These are phyloP conservation scores for Megalopta genalis DNA, from an alignment of 1,140 invertebrate genomes.

Conservation along the genomic window DNA sequence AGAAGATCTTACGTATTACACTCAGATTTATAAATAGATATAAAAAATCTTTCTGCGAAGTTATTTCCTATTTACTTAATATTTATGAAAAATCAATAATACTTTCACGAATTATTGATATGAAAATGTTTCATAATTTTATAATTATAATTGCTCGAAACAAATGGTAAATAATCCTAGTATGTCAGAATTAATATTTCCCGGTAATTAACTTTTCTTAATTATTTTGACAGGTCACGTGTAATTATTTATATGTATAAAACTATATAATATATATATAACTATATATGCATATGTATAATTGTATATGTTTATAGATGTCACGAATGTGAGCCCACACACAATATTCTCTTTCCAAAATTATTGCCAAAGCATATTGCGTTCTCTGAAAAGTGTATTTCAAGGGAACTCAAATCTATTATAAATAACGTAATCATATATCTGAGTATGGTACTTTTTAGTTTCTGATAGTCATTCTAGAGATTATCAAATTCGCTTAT, in stretches of 20 bases:
- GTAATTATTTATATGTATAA: not conserved
- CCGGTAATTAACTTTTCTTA: not conserved
- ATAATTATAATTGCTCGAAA: not conserved
- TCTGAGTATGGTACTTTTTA: too few species aligned
- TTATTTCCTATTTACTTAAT: not conserved
- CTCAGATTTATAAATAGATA: conserved; percentile 32
- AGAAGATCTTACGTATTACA: not conserved
- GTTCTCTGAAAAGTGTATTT: too few species aligned
- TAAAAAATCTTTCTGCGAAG: not conserved
- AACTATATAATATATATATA: too few species aligned
- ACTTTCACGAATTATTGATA: not conserved
- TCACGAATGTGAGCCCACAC: too few species aligned
- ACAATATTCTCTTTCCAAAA: too few species aligned
- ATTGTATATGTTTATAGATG: too few species aligned
- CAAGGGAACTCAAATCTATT: too few species aligned
- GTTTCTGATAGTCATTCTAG: too few species aligned
- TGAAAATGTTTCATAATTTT: not conserved
- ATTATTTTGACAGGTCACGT: not conserved
- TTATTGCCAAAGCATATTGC: too few species aligned
- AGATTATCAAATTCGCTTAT: too few species aligned
- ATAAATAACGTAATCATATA: too few species aligned
- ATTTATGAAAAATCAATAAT: not conserved
- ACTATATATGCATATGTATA: too few species aligned
- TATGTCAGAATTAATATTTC: not conserved
- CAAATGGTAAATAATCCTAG: not conserved